A percentile compares a stretch with the other conserved stretches of the same genome.
These are phyloP conservation scores for Sebastes kiyomatsui DNA, from an alignment of 2,797 vertebrate species.

Conservation along the genomic window DNA sequence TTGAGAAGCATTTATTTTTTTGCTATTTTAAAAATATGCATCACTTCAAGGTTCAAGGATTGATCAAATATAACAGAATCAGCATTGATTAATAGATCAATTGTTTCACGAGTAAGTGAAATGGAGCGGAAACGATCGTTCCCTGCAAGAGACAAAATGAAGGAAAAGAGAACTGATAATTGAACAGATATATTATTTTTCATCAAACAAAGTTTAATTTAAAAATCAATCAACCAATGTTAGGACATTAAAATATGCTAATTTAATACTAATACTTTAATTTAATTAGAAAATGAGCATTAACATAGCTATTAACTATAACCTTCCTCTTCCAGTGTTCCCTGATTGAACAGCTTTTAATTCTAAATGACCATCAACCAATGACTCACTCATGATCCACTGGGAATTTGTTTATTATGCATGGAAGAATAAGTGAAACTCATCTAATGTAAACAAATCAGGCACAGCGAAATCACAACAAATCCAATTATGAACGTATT, in stretches of 20 bases:
- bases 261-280: neutral
- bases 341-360: constrained; percentile 1
- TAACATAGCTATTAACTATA: neutral
- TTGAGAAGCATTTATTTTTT: neutral
- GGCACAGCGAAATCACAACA: constrained; percentile 14
- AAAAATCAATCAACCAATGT: neutral
- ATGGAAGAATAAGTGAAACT: neutral
- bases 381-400: neutral
- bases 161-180: neutral
- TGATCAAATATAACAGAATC: neutral
- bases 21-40: neutral
- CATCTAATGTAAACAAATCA: constrained; percentile 3
- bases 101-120: neutral
- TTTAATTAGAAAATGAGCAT: neutral
- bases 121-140: neutral
- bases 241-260: neutral
- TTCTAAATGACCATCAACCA: neutral
- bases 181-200: neutral
- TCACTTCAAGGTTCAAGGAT: neutral
- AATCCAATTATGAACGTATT: constrained; percentile 39
- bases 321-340: neutral
- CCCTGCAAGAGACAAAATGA: neutral
- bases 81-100: neutral
- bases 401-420: neutral
- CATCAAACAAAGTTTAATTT: neutral